These are phyloP conservation scores for Platanista minor DNA, from an alignment of 2,113 vertebrate genomes.

Conservation along the genomic window DNA sequence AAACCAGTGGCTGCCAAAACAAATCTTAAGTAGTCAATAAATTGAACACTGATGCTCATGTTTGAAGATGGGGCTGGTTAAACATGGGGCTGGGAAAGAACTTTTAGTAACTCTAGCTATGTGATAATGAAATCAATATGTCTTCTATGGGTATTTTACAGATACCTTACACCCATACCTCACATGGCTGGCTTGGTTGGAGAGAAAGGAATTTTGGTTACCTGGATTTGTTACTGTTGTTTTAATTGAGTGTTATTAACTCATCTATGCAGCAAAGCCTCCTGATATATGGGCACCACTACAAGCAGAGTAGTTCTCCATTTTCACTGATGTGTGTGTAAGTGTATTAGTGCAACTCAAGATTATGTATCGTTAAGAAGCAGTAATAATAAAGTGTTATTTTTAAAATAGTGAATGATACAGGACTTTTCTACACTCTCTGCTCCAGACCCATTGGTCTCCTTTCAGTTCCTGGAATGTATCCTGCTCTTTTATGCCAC, in stretches of 20 bases:
- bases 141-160: not conserved
- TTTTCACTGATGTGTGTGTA: not conserved
- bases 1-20: not conserved
- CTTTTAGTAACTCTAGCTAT: not conserved
- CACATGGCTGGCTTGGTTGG: not conserved
- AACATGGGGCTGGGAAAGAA: not conserved
- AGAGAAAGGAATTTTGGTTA: not conserved
- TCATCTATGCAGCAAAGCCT: not conserved
- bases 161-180: not conserved
- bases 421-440: not conserved
- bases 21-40: not conserved
- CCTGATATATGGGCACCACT: not conserved
- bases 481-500: not conserved
- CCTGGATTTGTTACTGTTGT: not conserved
- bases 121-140: not conserved
- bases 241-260: conserved; percentile 11
- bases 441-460: not conserved
- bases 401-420: not conserved
- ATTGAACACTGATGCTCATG: not conserved
- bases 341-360: not conserved
- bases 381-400: not conserved
- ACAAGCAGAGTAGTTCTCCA: not conserved
- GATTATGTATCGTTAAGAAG: not conserved
- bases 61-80: not conserved
- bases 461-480: not conserved